Percentiles rank a stretch among this genome's conserved stretches.
Conservation (phyloP, 2,113 vertebrate genomes). For the Bombycilla garrulus region DNA sequence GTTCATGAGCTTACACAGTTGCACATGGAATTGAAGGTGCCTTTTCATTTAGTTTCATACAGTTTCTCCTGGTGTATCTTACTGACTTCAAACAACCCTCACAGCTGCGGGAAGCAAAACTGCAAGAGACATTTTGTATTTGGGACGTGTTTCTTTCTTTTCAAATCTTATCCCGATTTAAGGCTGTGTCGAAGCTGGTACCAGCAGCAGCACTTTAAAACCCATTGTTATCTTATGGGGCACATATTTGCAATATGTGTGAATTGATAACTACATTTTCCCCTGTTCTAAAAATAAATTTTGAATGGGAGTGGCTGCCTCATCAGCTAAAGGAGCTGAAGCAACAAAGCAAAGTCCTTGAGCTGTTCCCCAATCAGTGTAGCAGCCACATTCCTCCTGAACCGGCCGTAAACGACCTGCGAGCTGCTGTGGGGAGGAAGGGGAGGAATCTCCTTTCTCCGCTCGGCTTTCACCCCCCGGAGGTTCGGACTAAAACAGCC, state of each 20-base stretch:
- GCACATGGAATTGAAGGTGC: neutral
- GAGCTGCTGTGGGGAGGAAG: rapidly evolving
- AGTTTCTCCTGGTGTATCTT: neutral
- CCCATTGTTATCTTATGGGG: neutral
- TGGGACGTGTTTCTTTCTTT: neutral
- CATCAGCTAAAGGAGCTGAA: neutral
- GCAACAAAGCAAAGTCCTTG: conserved; percentile 15
- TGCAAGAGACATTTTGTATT: neutral
- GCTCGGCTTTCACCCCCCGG: neutral
- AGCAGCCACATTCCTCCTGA: neutral
- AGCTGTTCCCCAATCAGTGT: neutral
- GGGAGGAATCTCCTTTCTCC: neutral
- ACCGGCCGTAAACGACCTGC: neutral
- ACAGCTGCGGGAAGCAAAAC: neutral
- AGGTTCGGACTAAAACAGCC: neutral
- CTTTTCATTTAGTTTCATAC: neutral
- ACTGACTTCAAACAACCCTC: neutral
- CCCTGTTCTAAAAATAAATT: conserved; percentile 20
- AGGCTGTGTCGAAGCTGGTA: neutral
- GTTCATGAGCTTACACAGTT: neutral
- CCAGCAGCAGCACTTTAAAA: neutral
- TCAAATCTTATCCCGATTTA: neutral
- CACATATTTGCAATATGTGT: neutral
- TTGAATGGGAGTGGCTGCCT: neutral
- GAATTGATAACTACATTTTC: neutral